These are phyloP conservation scores for Blastobasis lacticolella DNA, from an alignment of 2,888 invertebrate genomes.

Conservation along the genomic window DNA sequence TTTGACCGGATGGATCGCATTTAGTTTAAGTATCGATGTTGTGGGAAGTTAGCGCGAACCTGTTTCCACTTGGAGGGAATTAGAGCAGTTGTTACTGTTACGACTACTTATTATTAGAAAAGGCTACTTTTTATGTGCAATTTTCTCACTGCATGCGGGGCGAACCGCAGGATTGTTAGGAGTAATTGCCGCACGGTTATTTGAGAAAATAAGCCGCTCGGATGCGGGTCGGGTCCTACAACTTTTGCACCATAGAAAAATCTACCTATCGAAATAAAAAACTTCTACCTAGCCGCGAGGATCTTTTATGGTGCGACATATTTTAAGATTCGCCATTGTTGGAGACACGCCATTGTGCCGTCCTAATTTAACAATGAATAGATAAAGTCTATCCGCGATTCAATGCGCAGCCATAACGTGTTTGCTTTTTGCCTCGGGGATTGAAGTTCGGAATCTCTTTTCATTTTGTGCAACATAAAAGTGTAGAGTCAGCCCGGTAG, in stretches of 20 bases:
- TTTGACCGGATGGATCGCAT: constrained; percentile 45
- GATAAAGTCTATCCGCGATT: constrained; percentile 62
- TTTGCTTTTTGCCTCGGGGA: constrained; percentile 62
- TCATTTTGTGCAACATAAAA: constrained; percentile 65
- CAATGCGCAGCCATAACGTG: constrained; percentile 61
- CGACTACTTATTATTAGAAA: constrained; percentile 51
- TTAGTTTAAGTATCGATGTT: constrained; percentile 22
- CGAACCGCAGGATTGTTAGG: constrained; percentile 64
- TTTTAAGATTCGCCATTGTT: constrained; percentile 58
- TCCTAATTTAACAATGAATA: constrained; percentile 57
- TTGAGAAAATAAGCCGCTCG: constrained; percentile 41
- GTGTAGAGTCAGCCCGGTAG: constrained; percentile 46
- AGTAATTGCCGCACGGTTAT: constrained; percentile 55
- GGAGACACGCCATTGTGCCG: constrained; percentile 50
- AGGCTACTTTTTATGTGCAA: constrained; percentile 57
- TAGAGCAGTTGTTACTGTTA: constrained; percentile 26
- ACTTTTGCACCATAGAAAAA: constrained; percentile 28
- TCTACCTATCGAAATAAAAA: constrained; percentile 31
- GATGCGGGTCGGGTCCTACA: constrained; percentile 52
- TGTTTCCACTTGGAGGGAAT: constrained; percentile 44
- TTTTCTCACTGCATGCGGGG: constrained; percentile 61
- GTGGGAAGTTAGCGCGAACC: constrained; percentile 29
- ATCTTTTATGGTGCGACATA: constrained; percentile 46
- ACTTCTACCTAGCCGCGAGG: constrained; percentile 30
- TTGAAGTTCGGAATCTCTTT: constrained; percentile 48